These are phyloP conservation scores for Sebastes trivittatus DNA, from an alignment of 2,797 vertebrate species.

Conservation along the genomic window DNA sequence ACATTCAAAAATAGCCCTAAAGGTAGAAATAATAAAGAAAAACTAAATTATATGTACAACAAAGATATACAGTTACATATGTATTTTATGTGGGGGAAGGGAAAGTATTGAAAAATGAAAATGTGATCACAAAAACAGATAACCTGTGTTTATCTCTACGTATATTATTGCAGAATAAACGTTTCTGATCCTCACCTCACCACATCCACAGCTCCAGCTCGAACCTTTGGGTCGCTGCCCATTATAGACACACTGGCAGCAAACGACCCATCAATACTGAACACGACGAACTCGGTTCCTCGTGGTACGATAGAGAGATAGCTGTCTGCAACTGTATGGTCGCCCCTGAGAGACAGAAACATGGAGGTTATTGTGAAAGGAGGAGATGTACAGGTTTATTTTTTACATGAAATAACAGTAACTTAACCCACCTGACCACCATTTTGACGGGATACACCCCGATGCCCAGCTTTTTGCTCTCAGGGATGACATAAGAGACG, in stretches of 20 bases:
- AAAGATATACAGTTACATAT: neutral
- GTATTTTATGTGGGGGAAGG: too few relatives aligned
- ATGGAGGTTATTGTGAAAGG: neutral
- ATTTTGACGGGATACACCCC: constrained; percentile 97
- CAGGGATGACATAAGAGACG: constrained; percentile 89
- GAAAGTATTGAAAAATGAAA: too few relatives aligned
- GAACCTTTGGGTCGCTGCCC: constrained; percentile 98
- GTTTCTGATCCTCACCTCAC: constrained; percentile 85
- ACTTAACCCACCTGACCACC: constrained; percentile 90
- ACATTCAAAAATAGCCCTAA: neutral
- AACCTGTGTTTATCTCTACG: too few relatives aligned
- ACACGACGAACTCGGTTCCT: constrained; percentile 95
- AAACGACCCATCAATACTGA: constrained; percentile 97
- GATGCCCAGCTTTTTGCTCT: constrained; percentile 87
- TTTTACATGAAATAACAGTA: neutral
- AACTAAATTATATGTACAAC: neutral
- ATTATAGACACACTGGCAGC: constrained; percentile 98
- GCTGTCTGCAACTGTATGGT: constrained; percentile 96
- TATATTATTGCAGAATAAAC: neutral
- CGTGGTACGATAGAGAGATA: constrained; percentile 91
- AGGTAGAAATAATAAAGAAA: neutral
- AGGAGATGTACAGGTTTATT: neutral
- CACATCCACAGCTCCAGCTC: constrained; percentile 95
- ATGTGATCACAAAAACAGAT: too few relatives aligned
- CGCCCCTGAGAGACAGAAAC: constrained; percentile 82